Base-by-base conservation (phyloP, 2,113 vertebrate genomes). In the Brachirus orientalis region DNA sequence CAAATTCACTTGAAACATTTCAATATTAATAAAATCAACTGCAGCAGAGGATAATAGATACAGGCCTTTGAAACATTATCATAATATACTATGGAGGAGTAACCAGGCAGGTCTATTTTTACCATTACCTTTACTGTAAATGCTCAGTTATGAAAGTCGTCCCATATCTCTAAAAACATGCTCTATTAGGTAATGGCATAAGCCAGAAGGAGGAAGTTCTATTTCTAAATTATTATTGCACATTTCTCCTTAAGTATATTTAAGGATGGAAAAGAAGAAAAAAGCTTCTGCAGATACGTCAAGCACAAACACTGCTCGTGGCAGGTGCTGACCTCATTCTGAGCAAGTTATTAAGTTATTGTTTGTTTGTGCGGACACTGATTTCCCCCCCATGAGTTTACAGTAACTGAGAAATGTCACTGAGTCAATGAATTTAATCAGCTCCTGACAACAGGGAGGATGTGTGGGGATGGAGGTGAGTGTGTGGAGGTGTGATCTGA, bases 181-280 rank as follows among this genome's bases (percentile, higher is more conserved):
- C 16, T 64, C 54, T 8, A 52, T 81, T 84, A 77, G 69, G 46
- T 79, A 77, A 75, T 43, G 35, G 12, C 16, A 17, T 44, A 44
- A 63, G 40, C 17, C 36, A 51, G 64, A 80, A 62, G 7, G 28
- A 66, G 35, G 3, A 6, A 28, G 10, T 33, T 72, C 18, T 69
- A 17, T 77, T 76, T 71, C 70, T 77, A 50, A 60, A 58, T 38
- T 19, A 20, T 66, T 18, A 18, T 4, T 28, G 28, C 56, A 45
- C 9, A 18, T 52, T 57, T 11, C 28, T 28, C 28, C 28, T 71
- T 68, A n/a, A n/a, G n/a, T n/a, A n/a, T n/a, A n/a, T n/a, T n/a
- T n/a, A n/a, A n/a, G n/a, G n/a, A n/a, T n/a, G n/a, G n/a, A n/a
- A n/a, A n/a, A n/a, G n/a, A n/a, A n/a, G n/a, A n/a, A n/a, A n/a